A percentile compares a stretch with the other conserved stretches of the same genome.
These are phyloP conservation scores for Buceros bicornis DNA, from an alignment of 2,797 vertebrate species.

Conservation along the genomic window DNA sequence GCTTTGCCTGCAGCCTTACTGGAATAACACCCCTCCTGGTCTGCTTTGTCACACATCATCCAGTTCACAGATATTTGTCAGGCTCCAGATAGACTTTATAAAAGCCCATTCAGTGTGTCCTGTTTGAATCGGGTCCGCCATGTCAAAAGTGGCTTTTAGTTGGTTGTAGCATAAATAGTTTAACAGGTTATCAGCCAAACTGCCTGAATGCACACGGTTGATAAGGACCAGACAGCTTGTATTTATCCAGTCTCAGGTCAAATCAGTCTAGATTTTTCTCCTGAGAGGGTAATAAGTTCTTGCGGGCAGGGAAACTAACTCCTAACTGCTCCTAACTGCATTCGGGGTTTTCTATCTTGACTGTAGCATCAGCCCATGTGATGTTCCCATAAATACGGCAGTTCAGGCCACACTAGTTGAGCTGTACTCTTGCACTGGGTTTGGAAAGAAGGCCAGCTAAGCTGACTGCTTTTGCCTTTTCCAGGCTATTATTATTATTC, in stretches of 20 bases:
- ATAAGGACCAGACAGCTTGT: neutral
- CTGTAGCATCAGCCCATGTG: neutral
- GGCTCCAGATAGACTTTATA: neutral
- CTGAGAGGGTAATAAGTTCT: neutral
- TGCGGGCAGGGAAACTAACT: neutral
- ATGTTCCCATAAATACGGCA: neutral
- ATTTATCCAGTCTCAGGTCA: neutral
- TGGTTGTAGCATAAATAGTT: neutral
- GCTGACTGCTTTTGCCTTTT: neutral
- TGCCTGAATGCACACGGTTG: rapidly evolving
- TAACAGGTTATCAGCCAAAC: neutral
- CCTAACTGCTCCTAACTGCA: neutral
- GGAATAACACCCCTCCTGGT: neutral
- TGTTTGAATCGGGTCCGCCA: neutral
- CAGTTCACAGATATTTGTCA: neutral
- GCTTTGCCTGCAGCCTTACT: neutral
- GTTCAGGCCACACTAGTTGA: neutral
- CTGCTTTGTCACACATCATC: neutral
- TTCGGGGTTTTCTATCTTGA: neutral
- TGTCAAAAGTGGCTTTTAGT: neutral
- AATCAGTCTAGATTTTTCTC: neutral
- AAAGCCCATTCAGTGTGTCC: neutral
- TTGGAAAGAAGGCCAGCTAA: neutral
- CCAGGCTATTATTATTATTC: neutral
- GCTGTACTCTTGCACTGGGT: neutral